Evolutionary conservation across 2,113 vertebrate species (phyloP).

Genomic region (Isurus oxyrinchus): DNA sequence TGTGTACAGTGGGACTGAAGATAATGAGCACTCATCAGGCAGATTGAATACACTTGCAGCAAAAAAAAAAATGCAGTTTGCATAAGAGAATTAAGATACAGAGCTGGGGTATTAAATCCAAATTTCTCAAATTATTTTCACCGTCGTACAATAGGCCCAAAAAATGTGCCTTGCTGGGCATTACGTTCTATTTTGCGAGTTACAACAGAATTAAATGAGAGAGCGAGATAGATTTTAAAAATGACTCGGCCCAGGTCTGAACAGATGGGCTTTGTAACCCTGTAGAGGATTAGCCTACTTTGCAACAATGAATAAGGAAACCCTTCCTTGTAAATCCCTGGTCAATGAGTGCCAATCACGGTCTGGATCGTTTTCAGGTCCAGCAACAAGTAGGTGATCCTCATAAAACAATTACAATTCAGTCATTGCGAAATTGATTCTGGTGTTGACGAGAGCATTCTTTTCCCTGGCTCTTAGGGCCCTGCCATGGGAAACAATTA

Average conservation of each 20-base stretch:
- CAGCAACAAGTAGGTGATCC: slow-evolving; percentile 77
- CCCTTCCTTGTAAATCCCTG: slow-evolving; percentile 51
- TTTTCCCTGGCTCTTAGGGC: slow-evolving; percentile 73
- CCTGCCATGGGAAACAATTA: slow-evolving; percentile 99
- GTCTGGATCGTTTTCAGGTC: slow-evolving; percentile 59
- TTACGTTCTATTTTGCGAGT: background rate
- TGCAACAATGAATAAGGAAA: slow-evolving; percentile 18
- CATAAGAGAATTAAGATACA: slow-evolving; percentile 79
- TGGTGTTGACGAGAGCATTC: slow-evolving; percentile 67
- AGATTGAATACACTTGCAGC: slow-evolving; percentile 69
- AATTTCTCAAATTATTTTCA: slow-evolving; percentile 33
- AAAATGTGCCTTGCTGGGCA: background rate
- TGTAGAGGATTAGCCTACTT: slow-evolving; percentile 26
- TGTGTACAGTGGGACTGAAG: slow-evolving; percentile 76
- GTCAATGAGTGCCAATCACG: slow-evolving; percentile 88
- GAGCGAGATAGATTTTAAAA: background rate
- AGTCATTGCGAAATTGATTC: slow-evolving; percentile 80
- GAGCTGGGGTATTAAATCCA: slow-evolving; percentile 50
- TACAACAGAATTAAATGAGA: background rate
- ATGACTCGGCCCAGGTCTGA: background rate
- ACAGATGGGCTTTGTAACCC: slow-evolving; percentile 23
- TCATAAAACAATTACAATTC: slow-evolving; percentile 84
- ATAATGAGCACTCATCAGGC: slow-evolving; percentile 94
- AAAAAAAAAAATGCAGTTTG: slow-evolving; percentile 84
- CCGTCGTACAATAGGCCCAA: background rate